Conservation (phyloP, 2,888 invertebrate species). For the Hyles lineata region DNA sequence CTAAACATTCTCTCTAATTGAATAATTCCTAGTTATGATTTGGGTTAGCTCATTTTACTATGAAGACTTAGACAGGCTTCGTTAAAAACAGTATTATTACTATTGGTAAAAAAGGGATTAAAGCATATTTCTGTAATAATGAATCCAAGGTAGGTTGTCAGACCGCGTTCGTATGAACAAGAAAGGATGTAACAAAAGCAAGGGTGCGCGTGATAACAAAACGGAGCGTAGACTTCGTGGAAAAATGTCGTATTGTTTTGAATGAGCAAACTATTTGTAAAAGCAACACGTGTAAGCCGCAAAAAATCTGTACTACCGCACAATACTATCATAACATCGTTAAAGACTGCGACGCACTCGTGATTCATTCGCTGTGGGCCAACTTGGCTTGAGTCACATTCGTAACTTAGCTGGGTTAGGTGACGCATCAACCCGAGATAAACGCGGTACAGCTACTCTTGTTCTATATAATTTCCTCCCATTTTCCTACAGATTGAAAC, state of each 20-base stretch:
- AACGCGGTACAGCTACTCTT: not conserved
- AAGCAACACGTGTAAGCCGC: constrained; percentile 22
- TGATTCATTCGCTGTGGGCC: constrained; percentile 71
- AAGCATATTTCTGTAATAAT: not conserved
- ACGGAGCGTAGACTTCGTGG: constrained; percentile 12
- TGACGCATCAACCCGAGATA: constrained; percentile 63
- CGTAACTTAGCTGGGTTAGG: constrained; percentile 60
- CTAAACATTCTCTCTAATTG: constrained; percentile 39
- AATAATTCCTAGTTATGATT: constrained; percentile 31
- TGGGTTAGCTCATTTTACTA: not conserved
- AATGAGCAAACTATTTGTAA: constrained; percentile 19
- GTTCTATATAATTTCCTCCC: not conserved
- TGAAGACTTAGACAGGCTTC: not conserved
- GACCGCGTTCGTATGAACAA: not conserved
- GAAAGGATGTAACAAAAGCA: not conserved
- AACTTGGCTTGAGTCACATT: constrained; percentile 69
- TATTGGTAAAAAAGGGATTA: not conserved
- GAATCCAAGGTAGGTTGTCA: not conserved
- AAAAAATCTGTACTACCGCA: constrained; percentile 24
- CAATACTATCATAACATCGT: constrained; percentile 27
- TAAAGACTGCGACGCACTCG: constrained; percentile 28
- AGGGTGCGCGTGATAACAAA: constrained; percentile 8
- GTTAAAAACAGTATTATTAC: not conserved
- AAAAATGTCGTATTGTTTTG: constrained; percentile 12
- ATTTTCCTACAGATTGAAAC: constrained; percentile 14